Evolutionary conservation across 92 coral and sea anemone species (phyloP), one percentile per base, ranked within the genome.

Genomic region (Nematostella vectensis): DNA sequence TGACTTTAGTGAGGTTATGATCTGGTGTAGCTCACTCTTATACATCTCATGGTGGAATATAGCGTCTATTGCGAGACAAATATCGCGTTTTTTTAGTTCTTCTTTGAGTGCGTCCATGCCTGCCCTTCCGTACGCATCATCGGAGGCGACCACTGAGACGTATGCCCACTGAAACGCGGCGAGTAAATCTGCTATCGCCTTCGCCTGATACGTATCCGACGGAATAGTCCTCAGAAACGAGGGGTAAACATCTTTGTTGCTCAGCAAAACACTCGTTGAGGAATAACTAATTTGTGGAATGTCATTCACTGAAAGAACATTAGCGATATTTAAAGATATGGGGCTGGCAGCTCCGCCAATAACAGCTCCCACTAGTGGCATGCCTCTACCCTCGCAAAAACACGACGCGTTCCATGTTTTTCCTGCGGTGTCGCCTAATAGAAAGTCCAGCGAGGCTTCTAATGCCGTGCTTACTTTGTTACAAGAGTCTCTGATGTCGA

Each of bases 261-360:
- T 91, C 29, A 91, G 73, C 4, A 76, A 58, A 28, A 88, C 82
- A 31, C 98, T 91, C 4, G 98, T 91, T 12, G 98, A 91, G 4
- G 98, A 91, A 63, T 91, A 91, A 65, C 96, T 91, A 19, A 91
- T 87, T 57, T 91, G 98, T 3, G 98, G 98, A 38, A 83, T 87
- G 40, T 61, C 50, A 47, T 88, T 81, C 2, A 79, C 81, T 1
- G 88, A 82, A 20, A 91, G 62, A 16, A 91, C 28, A 37, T 85
- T 78, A 13, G 93, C 85, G 2, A 86, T 83, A 31, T 71, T 71
- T 4, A 77, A 66, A 11, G 98, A 91, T 30, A 82, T 86, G 0
- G 96, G 78, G 2, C 96, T 88, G 0, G 96, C 83, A 11, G 98
- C 98, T 2, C 96, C 98, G 1, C 98, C 98, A 2, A 91, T 83